phyloP scores from a whole-genome alignment of 2,888 invertebrate species.

The Tigriopus californicus region DNA sequence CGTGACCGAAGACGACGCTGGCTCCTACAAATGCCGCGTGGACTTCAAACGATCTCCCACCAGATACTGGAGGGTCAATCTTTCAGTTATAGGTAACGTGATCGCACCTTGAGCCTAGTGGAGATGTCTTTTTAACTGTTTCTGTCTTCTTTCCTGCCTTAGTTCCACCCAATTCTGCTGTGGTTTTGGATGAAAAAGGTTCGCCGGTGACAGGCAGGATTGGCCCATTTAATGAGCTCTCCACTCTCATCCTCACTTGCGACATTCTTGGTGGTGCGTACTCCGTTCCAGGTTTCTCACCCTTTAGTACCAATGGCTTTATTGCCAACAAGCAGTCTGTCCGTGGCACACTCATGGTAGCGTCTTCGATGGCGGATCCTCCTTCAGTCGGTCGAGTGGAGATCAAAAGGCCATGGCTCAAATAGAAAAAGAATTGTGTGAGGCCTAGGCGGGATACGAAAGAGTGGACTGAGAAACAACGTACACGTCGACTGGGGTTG shows the following conservation, averaged over 20 bases:
- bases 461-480: neutral
- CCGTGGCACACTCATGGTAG: no score
- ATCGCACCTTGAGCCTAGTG: neutral
- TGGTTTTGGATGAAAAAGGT: slow-evolving; percentile 9
- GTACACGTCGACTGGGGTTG: neutral
- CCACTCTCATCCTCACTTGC: slow-evolving; percentile 8
- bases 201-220: neutral
- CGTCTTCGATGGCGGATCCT: no score
- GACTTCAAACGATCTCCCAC: slow-evolving; percentile 12
- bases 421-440: no score
- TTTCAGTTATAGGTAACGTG: slow-evolving; percentile 11
- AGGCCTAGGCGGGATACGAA: neutral
- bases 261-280: slow-evolving; percentile 8
- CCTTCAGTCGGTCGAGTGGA: neutral
- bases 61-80: neutral
- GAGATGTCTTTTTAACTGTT: neutral
- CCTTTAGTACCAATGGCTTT: no score
- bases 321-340: no score
- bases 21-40: slow-evolving; percentile 6
- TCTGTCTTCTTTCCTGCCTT: neutral
- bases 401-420: no score
- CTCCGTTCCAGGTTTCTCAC: no score
- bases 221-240: slow-evolving; percentile 6
- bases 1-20: slow-evolving; percentile 5
- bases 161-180: slow-evolving; percentile 2